Evolutionary conservation across 1,140 invertebrate species (phyloP).

Genomic region (Zelostemma sp.): DNA sequence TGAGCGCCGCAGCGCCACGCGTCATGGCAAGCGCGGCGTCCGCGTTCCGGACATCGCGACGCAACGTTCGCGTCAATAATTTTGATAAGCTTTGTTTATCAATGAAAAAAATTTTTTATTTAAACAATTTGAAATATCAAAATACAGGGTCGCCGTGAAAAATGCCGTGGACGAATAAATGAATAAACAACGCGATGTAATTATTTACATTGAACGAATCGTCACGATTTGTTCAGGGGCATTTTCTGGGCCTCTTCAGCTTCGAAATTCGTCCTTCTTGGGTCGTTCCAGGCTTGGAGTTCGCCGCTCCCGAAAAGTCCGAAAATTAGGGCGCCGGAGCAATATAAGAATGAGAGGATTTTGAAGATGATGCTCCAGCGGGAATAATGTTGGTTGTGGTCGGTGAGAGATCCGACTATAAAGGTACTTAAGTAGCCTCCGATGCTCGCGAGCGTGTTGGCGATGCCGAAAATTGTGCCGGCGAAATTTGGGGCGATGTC

Average conservation of each 20-base stretch:
- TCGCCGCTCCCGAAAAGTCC: slow-evolving; percentile 79
- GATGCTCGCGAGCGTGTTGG: slow-evolving; percentile 89
- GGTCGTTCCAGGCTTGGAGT: slow-evolving; percentile 77
- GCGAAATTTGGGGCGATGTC: slow-evolving; percentile 93
- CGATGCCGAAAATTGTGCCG: slow-evolving; percentile 91
- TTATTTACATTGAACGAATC: background rate
- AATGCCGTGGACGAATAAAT: no score
- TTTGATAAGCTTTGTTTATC: no score
- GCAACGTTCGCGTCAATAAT: slow-evolving; percentile 19
- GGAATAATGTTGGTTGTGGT: slow-evolving; percentile 79
- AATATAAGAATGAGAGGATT: slow-evolving; percentile 81
- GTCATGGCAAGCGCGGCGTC: slow-evolving; percentile 65
- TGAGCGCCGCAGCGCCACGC: slow-evolving; percentile 59
- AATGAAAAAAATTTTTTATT: no score
- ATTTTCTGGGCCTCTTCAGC: slow-evolving; percentile 2
- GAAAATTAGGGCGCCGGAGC: slow-evolving; percentile 78
- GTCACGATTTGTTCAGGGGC: slow-evolving; percentile 45
- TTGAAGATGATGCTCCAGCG: slow-evolving; percentile 89
- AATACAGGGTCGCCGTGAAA: no score
- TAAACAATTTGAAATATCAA: no score
- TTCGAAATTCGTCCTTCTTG: slow-evolving; percentile 15
- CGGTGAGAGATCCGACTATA: slow-evolving; percentile 87
- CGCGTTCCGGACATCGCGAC: slow-evolving; percentile 35
- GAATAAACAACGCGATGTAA: no score
- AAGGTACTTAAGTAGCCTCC: slow-evolving; percentile 88